Base-by-base conservation (phyloP, 1,140 invertebrate species). In the Drosophila guanche region DNA sequence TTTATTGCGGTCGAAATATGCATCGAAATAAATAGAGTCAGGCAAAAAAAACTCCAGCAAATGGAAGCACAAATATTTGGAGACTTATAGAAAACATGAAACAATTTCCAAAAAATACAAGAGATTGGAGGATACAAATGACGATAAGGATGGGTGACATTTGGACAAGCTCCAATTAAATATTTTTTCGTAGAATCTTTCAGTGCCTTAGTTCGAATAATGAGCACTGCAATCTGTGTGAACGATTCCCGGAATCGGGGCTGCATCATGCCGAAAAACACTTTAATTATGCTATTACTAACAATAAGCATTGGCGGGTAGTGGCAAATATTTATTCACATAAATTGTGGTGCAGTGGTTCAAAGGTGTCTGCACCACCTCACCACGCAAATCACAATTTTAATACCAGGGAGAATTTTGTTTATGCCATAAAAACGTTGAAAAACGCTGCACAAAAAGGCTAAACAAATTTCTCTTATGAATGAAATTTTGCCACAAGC, bases 301-400 rank as follows among this genome's bases (percentile, higher is more conserved):
- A 47, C 53, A 63, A 63, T 47, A 55, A 47, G 37, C 41, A 62
- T 42, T 8, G 51, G 2, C 16, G 14, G 37, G 25, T 42, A 42
- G 52, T 47, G 52, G n/a, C 54, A 71, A 79, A 78, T 79, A 79
- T 79, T 78, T 79, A 78, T 78, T 54, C 68, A 62, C 61, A 77
- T 73, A 71, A 76, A 77, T 78, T 54, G 56, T 47, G 42, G 66
- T 33, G n/a, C 27, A 29, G 10, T 16, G 47, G 43, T 7, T 37
- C 61, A 20, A 50, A 74, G 56, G 50, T 27, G 48, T 3, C 12
- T 12, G 10, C 10, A 37, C 33, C 10, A 20, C 16, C 16, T 20
- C 16, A n/a, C n/a, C 66, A 59, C 56, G 41, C 46, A 56, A 79
- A 73, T 77, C 67, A 73, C 58, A 70, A 33, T 62, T 62, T 41